A percentile compares a stretch with the other conserved stretches of the same genome.
phyloP scores from a whole-genome alignment of 1,140 invertebrate genomes.

The Zaprionus taronus region DNA sequence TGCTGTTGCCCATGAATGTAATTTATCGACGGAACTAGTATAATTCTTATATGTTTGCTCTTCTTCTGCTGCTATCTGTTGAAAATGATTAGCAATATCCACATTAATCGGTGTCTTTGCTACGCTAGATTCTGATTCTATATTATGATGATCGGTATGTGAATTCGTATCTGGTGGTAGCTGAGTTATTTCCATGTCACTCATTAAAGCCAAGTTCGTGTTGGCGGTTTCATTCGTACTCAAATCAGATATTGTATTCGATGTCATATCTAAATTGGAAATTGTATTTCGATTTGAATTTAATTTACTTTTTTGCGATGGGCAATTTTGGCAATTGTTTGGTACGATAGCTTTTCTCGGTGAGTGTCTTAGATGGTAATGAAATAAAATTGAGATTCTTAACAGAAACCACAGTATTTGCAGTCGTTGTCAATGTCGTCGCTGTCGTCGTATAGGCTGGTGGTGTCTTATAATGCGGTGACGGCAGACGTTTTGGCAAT shows the following conservation, averaged over 20 bases:
- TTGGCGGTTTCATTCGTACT: not conserved
- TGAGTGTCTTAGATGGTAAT: slow-evolving; percentile 14
- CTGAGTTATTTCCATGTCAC: not conserved
- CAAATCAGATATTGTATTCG: not conserved
- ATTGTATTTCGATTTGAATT: slow-evolving; percentile 20
- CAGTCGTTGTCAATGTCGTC: not conserved
- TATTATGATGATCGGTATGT: not conserved
- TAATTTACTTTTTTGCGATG: slow-evolving; percentile 24
- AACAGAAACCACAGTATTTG: slow-evolving; percentile 2
- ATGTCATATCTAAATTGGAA: slow-evolving; percentile 4
- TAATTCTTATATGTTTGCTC: not conserved
- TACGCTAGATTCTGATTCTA: not conserved
- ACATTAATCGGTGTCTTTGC: not conserved
- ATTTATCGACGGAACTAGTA: not conserved
- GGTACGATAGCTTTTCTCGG: slow-evolving; percentile 48
- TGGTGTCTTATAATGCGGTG: slow-evolving; percentile 53
- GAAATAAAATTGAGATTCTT: slow-evolving; percentile 16
- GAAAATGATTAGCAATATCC: slow-evolving; percentile 6
- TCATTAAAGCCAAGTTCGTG: not conserved
- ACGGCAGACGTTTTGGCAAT: slow-evolving; percentile 78
- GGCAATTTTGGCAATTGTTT: slow-evolving; percentile 74
- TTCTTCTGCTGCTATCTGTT: not conserved
- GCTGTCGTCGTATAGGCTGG: slow-evolving; percentile 6
- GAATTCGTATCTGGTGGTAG: not conserved
- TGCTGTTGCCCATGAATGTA: not conserved